These are phyloP conservation scores for Urechis unicinctus DNA, from an alignment of 2,888 invertebrate species.

Conservation along the genomic window DNA sequence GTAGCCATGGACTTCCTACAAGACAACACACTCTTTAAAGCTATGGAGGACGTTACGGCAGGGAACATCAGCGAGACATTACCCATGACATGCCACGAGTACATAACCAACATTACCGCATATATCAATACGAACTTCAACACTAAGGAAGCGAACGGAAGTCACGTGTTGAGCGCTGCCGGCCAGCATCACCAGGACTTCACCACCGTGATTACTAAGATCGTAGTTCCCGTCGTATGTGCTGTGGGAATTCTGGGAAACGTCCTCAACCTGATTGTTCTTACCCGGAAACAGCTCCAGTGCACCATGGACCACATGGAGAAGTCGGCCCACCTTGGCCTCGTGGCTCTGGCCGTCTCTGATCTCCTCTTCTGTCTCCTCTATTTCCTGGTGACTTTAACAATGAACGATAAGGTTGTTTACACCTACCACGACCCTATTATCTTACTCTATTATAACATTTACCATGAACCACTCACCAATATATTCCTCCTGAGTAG, in stretches of 20 bases:
- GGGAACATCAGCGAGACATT: no score
- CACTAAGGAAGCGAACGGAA: no score
- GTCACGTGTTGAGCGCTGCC: no score
- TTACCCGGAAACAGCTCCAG: slow-evolving; percentile 57
- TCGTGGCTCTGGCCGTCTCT: slow-evolving; percentile 68
- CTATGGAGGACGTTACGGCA: no score
- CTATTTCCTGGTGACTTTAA: slow-evolving; percentile 7
- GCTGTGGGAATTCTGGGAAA: slow-evolving; percentile 70
- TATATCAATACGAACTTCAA: no score
- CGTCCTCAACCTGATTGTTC: slow-evolving; percentile 69
- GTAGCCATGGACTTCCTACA: no score
- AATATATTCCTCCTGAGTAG: slow-evolving; percentile 58
- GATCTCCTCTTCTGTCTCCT: slow-evolving; percentile 58
- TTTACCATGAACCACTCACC: slow-evolving; percentile 26
- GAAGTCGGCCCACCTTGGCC: slow-evolving; percentile 71
- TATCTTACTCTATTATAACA: neutral
- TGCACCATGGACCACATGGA: slow-evolving; percentile 62
- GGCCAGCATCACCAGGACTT: no score
- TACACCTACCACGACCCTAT: neutral
- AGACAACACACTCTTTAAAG: no score
- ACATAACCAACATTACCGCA: no score
- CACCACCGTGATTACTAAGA: slow-evolving; percentile 21
- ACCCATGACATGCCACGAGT: no score
- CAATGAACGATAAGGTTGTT: neutral
- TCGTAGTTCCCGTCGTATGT: slow-evolving; percentile 66